Evolutionary conservation across 2,888 invertebrate species (phyloP).

Genomic region (Cephus nigrinus): DNA sequence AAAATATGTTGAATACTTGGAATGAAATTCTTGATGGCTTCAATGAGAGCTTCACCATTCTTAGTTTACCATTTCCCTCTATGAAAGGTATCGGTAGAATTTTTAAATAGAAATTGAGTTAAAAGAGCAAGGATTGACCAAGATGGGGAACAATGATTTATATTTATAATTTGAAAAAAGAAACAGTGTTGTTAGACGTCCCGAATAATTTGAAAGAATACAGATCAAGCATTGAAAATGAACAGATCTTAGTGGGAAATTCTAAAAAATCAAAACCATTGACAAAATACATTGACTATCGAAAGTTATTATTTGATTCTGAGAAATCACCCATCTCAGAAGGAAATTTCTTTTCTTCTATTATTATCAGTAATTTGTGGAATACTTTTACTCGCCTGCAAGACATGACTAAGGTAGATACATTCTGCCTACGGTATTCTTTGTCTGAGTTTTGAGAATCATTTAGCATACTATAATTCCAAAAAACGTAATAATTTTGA

Average conservation of each 20-base stretch:
- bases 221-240: not conserved
- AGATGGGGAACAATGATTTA: not conserved
- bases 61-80: constrained; percentile 20
- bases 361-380: constrained; percentile 15
- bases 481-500: not conserved
- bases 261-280: constrained; percentile 11
- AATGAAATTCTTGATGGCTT: not conserved
- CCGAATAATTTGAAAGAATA: not conserved
- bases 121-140: not conserved
- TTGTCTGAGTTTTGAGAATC: not conserved
- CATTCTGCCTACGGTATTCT: not conserved
- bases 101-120: not conserved
- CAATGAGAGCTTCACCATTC: constrained; percentile 7
- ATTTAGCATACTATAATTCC: not conserved
- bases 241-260: not conserved
- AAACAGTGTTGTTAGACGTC: not conserved
- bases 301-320: constrained; percentile 13
- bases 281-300: constrained; percentile 18
- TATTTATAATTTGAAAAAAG: not conserved
- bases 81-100: not conserved
- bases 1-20: not conserved
- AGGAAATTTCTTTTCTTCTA: constrained; percentile 17
- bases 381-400: constrained; percentile 16
- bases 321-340: not conserved
- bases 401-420: constrained; percentile 3